These are phyloP conservation scores for Casuarius casuarius DNA, from an alignment of 2,113 vertebrate species.

Conservation along the genomic window DNA sequence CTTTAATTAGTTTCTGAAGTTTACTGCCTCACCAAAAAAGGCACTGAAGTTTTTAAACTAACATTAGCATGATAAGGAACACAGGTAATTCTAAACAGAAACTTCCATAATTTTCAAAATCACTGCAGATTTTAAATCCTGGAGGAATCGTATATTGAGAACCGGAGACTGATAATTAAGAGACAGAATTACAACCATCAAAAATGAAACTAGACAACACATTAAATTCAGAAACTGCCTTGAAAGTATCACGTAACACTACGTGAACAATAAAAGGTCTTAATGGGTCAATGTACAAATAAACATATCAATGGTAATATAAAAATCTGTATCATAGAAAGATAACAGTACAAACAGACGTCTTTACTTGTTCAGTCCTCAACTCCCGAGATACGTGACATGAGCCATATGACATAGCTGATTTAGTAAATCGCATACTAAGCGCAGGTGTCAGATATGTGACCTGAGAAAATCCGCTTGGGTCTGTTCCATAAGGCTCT, in stretches of 20 bases:
- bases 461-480: neutral
- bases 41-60: neutral
- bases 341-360: neutral
- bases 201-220: neutral
- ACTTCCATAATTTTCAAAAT: neutral
- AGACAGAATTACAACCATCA: neutral
- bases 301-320: neutral
- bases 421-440: neutral
- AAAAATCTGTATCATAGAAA: neutral
- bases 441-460: neutral
- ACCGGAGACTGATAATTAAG: neutral
- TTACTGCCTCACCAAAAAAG: neutral
- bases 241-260: neutral
- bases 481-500: neutral
- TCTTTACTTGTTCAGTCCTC: neutral
- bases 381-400: neutral
- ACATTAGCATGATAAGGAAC: neutral
- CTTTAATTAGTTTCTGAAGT: neutral
- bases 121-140: neutral
- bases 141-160: neutral
- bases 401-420: neutral
- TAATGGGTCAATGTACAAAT: neutral
- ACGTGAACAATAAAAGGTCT: neutral
- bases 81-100: neutral
- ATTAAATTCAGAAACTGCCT: neutral